Evolutionary conservation across 2,113 vertebrate genomes (phyloP).

Genomic region (Dasyornis broadbenti): DNA sequence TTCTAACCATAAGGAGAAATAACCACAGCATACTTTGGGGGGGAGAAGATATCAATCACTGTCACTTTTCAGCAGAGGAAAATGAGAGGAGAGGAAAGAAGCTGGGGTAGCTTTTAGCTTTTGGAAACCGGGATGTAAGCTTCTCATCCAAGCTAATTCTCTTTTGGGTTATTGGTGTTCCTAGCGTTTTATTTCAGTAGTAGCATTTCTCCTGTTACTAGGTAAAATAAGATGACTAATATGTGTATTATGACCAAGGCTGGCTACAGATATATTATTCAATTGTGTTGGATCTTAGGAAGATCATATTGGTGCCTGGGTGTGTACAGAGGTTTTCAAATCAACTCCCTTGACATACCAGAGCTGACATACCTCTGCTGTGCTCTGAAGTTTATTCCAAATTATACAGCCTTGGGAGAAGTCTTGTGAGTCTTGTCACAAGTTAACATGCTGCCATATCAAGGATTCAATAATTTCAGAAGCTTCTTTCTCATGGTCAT

Average conservation of each 20-base stretch:
- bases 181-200: neutral
- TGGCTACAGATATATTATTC: neutral
- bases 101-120: neutral
- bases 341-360: neutral
- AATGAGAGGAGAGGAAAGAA: neutral
- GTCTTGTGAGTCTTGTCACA: neutral
- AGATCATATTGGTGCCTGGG: neutral
- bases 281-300: neutral
- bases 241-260: neutral
- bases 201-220: neutral
- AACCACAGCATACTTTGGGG: constrained; percentile 21
- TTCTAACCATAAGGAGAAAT: constrained; percentile 50
- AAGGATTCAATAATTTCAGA: neutral
- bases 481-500: neutral
- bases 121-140: neutral
- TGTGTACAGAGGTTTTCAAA: neutral
- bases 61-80: constrained; percentile 46
- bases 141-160: neutral
- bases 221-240: neutral
- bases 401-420: neutral
- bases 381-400: neutral
- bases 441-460: neutral
- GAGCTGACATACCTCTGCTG: neutral
- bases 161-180: neutral
- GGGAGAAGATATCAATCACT: constrained; percentile 54